Evolutionary conservation across 2,113 vertebrate species (phyloP), one percentile per base, ranked within the genome.

Genomic region (Scalopus aquaticus): DNA sequence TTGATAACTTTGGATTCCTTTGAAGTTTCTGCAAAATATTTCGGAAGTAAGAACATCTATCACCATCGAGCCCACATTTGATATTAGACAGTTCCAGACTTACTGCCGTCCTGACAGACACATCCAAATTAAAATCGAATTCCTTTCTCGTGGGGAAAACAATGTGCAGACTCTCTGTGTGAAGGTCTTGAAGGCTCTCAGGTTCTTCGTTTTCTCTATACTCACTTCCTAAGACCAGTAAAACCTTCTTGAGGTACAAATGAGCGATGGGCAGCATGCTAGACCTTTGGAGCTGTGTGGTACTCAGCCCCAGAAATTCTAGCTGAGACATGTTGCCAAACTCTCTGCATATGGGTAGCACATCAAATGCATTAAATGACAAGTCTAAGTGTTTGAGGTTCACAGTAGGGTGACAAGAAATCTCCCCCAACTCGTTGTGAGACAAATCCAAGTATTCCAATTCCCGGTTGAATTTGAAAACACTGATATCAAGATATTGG

Each of bases 361-460:
- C 65, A 49, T 70, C 65, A 92, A 99, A 99, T 26, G 87, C 46
- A 96, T 99, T 99, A 90, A 96, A 98, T 30, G 98, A 98, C 94
- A 99, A 95, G 95, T 99, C 99, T 56, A 99, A 97, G 73, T 98
- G 95, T 81, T 82, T 96, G 26, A 99, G 98, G 76, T 96, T 96
- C 3, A 24, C 20, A 0, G 97, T 91, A 72, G 78, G 84, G 92
- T 96, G 60, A 95, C 96, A 98, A 97, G 95, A 97, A 98, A 99
- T 94, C 74, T 97, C 98, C 60, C n/a, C 91, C 94, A 99, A 97
- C 0, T 80, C 81, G 94, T 99, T 99, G 98, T 99, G 98, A 6
- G 99, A 99, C 81, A 99, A 93, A 96, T 99, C 99, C 91, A 99
- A 97, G 73, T 98, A 90, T 95, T 98, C 90, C 86, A 99, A 96